Conservation (phyloP, 2,113 vertebrate genomes). For the Meriones unguiculatus region DNA sequence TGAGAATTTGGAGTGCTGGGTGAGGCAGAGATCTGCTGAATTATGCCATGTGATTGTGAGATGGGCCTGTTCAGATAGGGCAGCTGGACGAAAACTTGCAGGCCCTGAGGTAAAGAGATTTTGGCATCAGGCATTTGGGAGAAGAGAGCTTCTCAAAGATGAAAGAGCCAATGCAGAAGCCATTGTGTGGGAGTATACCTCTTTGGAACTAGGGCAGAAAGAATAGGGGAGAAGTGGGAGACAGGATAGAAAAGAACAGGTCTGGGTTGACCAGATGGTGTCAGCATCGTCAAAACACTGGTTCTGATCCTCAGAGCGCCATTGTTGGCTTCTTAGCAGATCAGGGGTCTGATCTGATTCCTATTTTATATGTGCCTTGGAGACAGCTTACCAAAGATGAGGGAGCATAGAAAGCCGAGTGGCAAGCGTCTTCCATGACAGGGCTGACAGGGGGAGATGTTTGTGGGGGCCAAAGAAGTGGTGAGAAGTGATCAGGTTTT, state of each 20-base stretch:
- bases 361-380: not conserved
- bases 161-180: not conserved
- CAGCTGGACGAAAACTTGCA: not conserved
- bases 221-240: not conserved
- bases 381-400: not conserved
- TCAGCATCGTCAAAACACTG: not conserved
- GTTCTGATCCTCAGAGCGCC: not conserved
- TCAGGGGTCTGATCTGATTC: not conserved
- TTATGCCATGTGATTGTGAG: not conserved
- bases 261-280: not conserved
- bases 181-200: not conserved
- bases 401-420: not conserved
- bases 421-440: not conserved
- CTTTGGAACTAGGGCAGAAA: not conserved
- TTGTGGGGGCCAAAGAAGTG: not conserved
- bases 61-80: not conserved
- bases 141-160: not conserved
- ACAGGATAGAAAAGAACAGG: not conserved
- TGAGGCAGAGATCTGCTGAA: not conserved
- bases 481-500: not conserved
- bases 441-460: not conserved
- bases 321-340: conserved; percentile 6
- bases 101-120: not conserved
- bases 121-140: not conserved
- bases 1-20: not conserved